Base-by-base conservation (phyloP, 1,140 invertebrate genomes). In the Wasmannia auropunctata region DNA sequence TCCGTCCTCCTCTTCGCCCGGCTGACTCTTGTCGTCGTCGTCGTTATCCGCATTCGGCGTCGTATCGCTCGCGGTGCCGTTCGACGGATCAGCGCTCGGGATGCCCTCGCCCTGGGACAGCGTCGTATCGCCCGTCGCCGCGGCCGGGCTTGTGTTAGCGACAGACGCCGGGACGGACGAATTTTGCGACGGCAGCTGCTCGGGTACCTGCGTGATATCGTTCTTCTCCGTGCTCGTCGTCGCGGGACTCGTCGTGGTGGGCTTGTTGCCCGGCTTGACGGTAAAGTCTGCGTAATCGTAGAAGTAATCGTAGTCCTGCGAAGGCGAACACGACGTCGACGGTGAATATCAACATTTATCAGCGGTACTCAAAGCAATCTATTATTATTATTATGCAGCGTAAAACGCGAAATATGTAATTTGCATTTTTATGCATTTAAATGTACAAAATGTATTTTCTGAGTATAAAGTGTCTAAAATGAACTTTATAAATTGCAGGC, bases 271-370 rank as follows among this genome's bases (percentile, higher is more conserved):
- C 40, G 95, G 95, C 77, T 94, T 95, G 51, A 95, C 79, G 7
- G 95, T 95, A 63, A 95, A 94, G 51, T 96, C 95, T 4, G 94
- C 88, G 67, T 96, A 95, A 87, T 96, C 95, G 87, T 96, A 96
- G 31, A 93, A 92, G 72, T 96, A 95, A 90, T 95, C 94, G 46
- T 94, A 95, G 79, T 92, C 94, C 94, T 95, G 85, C 11, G 91
- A 94, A 72, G 6, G 11, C 34, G n/a, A 81, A 83, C 11, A 40
- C 2, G 19, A 72, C 16, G 8, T 46, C 25, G 22, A 72, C 3
- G 19, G 8, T 74, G 28, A 80, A 54, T 67, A 62, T 51, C n/a
- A n/a, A 25, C 19, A 11, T 67, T 65, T 37, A 25, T 65, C 58
- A 43, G 28, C 8, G 7, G 31, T 67, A 51, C 77, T 85, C n/a